These are phyloP conservation scores for Turdus rufiventris DNA, from an alignment of 2,113 vertebrate species.

Conservation along the genomic window DNA sequence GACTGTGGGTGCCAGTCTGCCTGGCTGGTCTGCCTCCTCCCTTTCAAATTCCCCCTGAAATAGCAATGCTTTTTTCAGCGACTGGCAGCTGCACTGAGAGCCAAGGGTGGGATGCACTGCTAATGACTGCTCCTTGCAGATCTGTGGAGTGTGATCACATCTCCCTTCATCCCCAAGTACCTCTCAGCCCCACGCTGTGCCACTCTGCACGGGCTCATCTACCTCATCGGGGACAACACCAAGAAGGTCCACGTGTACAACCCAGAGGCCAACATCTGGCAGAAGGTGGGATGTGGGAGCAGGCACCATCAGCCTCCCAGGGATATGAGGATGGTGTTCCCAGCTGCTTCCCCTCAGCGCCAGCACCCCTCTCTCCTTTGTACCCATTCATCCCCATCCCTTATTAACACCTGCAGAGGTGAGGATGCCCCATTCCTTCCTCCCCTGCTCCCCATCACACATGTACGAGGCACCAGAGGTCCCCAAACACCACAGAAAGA, in stretches of 20 bases:
- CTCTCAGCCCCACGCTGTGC: conserved; percentile 89
- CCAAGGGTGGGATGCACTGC: neutral
- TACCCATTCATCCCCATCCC: neutral
- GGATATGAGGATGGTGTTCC: neutral
- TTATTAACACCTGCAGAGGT: neutral
- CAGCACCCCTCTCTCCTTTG: neutral
- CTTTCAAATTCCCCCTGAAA: neutral
- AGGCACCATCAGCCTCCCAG: rapidly evolving
- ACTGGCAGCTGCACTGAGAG: neutral
- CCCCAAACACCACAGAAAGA: neutral
- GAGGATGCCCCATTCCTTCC: neutral
- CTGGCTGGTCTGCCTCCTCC: neutral
- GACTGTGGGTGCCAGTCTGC: rapidly evolving
- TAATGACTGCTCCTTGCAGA: conserved; percentile 70
- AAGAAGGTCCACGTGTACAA: conserved; percentile 93
- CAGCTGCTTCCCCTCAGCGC: neutral
- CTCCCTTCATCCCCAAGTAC: conserved; percentile 96
- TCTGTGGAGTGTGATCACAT: conserved; percentile 85
- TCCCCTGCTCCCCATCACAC: neutral
- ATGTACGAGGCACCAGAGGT: rapidly evolving
- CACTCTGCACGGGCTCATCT: conserved; percentile 82
- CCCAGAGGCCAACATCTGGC: conserved; percentile 92
- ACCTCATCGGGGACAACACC: conserved; percentile 94
- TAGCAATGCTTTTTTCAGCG: neutral
- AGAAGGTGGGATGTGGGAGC: conserved; percentile 73